A percentile compares a stretch with the other conserved stretches of the same genome.
These are phyloP conservation scores for Nysson spinosus DNA, from an alignment of 2,888 invertebrate genomes.

Conservation along the genomic window DNA sequence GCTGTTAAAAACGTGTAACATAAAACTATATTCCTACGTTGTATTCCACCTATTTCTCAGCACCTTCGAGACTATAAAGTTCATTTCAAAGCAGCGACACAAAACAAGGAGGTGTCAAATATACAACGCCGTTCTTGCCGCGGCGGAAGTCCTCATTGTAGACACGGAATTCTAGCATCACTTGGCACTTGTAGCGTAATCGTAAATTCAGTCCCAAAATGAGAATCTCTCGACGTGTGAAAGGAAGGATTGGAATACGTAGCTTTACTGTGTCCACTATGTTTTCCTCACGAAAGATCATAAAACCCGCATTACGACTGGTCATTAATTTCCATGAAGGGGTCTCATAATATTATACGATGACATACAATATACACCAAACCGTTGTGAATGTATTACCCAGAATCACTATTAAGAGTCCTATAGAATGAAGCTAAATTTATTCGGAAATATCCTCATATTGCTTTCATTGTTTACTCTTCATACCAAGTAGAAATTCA, in stretches of 20 bases:
- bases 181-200: conserved; percentile 40
- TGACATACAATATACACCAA: no score
- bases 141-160: conserved; percentile 10
- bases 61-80: conserved; percentile 1
- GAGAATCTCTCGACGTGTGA: conserved; percentile 10
- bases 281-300: conserved; percentile 3
- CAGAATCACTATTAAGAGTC: no score
- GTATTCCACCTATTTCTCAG: conserved; percentile 12
- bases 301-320: not conserved
- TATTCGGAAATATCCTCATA: no score
- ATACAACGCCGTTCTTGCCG: not conserved
- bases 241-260: conserved; percentile 6
- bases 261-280: conserved; percentile 15
- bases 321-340: conserved; percentile 22
- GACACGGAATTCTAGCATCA: conserved; percentile 3
- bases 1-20: conserved; percentile 33
- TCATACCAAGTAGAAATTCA: no score
- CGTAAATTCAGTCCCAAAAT: conserved; percentile 48
- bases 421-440: no score
- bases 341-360: conserved; percentile 24
- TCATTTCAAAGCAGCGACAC: conserved; percentile 18
- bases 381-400: no score
- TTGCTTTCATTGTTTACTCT: no score
- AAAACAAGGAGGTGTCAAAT: conserved; percentile 4
- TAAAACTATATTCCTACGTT: conserved; percentile 23